phyloP scores from a whole-genome alignment of 2,113 vertebrate genomes.

The Cichladusa arquata region DNA sequence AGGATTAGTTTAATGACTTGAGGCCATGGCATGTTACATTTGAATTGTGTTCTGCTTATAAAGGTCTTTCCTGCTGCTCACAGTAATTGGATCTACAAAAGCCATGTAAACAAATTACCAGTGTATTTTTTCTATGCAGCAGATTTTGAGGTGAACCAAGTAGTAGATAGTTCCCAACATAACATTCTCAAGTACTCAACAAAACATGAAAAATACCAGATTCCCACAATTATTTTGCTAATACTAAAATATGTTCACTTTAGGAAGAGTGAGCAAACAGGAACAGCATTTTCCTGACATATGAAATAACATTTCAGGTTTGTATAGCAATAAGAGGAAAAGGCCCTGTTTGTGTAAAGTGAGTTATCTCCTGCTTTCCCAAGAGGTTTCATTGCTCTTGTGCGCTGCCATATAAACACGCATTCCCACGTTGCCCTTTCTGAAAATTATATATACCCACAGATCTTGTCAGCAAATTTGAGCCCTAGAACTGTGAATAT shows the following conservation, averaged over 20 bases:
- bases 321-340: neutral
- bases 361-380: conserved; percentile 17
- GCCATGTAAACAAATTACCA: conserved; percentile 28
- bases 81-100: conserved; percentile 30
- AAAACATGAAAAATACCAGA: conserved; percentile 12
- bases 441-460: neutral
- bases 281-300: neutral
- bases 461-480: neutral
- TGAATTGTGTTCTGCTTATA: conserved; percentile 44
- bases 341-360: neutral
- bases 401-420: neutral
- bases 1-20: conserved; percentile 50
- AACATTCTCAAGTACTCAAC: neutral
- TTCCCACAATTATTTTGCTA: conserved; percentile 34
- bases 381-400: conserved; percentile 18
- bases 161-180: neutral
- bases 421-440: neutral
- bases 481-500: neutral
- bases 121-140: neutral
- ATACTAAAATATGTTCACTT: neutral
- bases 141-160: conserved; percentile 9
- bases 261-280: neutral
- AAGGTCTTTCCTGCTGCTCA: conserved; percentile 44
- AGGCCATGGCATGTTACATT: conserved; percentile 40
- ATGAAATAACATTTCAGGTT: neutral